Evolutionary conservation across 2,888 invertebrate genomes (phyloP).

Genomic region (Emmelina monodactyla): DNA sequence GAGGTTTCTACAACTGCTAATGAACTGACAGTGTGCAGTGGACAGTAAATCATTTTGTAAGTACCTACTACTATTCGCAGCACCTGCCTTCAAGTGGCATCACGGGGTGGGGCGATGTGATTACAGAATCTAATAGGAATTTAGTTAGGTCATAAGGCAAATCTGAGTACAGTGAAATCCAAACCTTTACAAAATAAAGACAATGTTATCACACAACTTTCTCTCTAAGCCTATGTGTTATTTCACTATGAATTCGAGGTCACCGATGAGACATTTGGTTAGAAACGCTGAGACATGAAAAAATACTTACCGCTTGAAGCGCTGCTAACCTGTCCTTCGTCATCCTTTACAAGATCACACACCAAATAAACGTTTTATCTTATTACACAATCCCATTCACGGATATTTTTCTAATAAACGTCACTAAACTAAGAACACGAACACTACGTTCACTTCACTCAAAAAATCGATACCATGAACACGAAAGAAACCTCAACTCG

Average conservation of each 20-base stretch:
- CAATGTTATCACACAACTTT: neutral
- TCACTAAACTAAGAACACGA: constrained; percentile 76
- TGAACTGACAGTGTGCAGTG: too few relatives aligned
- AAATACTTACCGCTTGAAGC: constrained; percentile 85
- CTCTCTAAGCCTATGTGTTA: constrained; percentile 13
- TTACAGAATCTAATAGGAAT: constrained; percentile 25
- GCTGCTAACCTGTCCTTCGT: constrained; percentile 98
- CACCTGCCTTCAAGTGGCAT: neutral
- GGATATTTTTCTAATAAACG: constrained; percentile 74
- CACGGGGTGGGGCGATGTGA: constrained; percentile 53
- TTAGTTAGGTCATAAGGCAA: constrained; percentile 1
- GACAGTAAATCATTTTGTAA: too few relatives aligned
- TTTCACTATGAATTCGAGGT: constrained; percentile 36
- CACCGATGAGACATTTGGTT: constrained; percentile 49
- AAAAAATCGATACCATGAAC: constrained; percentile 84
- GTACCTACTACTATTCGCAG: too few relatives aligned
- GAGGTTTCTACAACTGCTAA: too few relatives aligned
- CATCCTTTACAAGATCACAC: constrained; percentile 78
- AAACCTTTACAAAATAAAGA: neutral
- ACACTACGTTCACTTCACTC: constrained; percentile 73
- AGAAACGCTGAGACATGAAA: constrained; percentile 28
- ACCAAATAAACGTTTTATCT: constrained; percentile 71
- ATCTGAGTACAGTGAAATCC: neutral
- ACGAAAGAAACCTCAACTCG: constrained; percentile 68
- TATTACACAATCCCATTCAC: constrained; percentile 82